Evolutionary conservation across 2,797 vertebrate genomes (phyloP).

Genomic region (Bovichtus variegatus): DNA sequence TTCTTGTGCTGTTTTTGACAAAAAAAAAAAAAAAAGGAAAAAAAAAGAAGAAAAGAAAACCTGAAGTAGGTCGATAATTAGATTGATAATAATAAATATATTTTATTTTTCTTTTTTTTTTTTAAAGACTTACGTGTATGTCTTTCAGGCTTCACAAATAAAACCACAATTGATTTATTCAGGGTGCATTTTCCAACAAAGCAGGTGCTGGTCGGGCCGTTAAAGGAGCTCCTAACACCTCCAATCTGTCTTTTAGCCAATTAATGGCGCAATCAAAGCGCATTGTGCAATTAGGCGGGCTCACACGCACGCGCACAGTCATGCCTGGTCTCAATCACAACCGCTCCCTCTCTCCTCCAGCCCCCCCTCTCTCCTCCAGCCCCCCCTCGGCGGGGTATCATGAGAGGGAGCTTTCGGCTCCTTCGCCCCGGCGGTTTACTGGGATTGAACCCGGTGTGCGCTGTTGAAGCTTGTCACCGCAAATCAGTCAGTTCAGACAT

Average conservation of each 20-base stretch:
- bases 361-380: not conserved
- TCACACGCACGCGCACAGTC: not conserved
- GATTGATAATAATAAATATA: slow-evolving; percentile 3
- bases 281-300: slow-evolving; percentile 45
- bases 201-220: slow-evolving; percentile 35
- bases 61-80: slow-evolving; percentile 8
- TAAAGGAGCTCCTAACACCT: slow-evolving; percentile 1
- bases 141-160: not conserved
- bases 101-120: too few relatives aligned
- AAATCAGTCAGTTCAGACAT: slow-evolving; percentile 44
- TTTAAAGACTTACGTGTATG: not conserved
- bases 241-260: slow-evolving; percentile 37
- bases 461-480: slow-evolving; percentile 64
- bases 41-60: too few relatives aligned
- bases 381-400: slow-evolving; percentile 53
- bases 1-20: too few relatives aligned
- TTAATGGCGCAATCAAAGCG: slow-evolving; percentile 44
- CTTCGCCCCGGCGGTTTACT: slow-evolving; percentile 33
- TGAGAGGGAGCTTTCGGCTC: slow-evolving; percentile 36
- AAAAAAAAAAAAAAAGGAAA: too few relatives aligned
- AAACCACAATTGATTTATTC: slow-evolving; percentile 2
- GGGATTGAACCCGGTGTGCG: slow-evolving; percentile 42
- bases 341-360: not conserved
- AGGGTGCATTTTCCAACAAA: slow-evolving; percentile 40
- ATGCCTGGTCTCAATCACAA: slow-evolving; percentile 27